Conservation (phyloP, 2,113 vertebrate genomes). For the Ancistrus triradiatus region DNA sequence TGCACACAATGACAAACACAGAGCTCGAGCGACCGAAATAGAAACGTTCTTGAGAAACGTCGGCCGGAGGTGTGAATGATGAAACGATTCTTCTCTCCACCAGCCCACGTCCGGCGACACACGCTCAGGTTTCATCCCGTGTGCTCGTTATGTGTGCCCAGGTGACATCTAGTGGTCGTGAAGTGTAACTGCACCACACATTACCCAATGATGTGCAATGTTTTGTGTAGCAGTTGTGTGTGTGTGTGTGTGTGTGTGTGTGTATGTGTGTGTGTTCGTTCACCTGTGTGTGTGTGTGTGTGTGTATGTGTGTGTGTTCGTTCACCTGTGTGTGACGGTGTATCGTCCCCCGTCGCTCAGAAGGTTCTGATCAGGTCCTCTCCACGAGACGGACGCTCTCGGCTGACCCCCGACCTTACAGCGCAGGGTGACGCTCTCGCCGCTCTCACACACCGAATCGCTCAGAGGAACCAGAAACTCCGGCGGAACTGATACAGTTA, state of each 20-base stretch:
- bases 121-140: too few relatives aligned
- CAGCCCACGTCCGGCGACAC: background rate
- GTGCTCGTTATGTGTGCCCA: too few relatives aligned
- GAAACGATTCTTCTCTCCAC: background rate
- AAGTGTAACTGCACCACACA: background rate
- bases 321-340: constrained; percentile 86
- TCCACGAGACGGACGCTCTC: constrained; percentile 86
- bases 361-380: constrained; percentile 83
- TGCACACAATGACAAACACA: constrained; percentile 48
- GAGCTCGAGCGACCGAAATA: background rate
- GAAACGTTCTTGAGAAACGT: too few relatives aligned
- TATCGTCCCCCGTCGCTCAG: constrained; percentile 82
- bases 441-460: constrained; percentile 88
- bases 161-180: constrained; percentile 1
- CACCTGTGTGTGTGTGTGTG: background rate
- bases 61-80: too few relatives aligned
- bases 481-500: constrained; percentile 79
- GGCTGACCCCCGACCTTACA: constrained; percentile 93
- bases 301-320: background rate
- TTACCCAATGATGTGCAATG: too few relatives aligned
- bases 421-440: constrained; percentile 86
- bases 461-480: constrained; percentile 90
- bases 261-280: too few relatives aligned
- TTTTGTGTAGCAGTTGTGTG: background rate
- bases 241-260: background rate